Conservation (phyloP, 2,797 vertebrate species). For the Macropus fuliginosus region DNA sequence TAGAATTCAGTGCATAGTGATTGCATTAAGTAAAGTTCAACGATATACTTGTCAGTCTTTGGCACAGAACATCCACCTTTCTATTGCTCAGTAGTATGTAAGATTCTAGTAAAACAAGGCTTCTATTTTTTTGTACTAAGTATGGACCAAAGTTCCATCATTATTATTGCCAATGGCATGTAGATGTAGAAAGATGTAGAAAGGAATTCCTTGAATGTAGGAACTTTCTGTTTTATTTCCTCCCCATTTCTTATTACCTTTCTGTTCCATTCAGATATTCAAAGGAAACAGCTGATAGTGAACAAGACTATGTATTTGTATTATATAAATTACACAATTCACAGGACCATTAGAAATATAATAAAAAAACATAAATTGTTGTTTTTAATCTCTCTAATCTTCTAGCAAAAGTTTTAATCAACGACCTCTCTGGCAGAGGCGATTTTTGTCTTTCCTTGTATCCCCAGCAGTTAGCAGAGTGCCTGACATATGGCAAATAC, state of each 20-base stretch:
- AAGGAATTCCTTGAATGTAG: constrained; percentile 36
- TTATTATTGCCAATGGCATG: constrained; percentile 27
- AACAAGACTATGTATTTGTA: not conserved
- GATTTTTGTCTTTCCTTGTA: not conserved
- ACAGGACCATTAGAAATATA: not conserved
- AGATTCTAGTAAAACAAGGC: not conserved
- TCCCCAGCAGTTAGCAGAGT: not conserved
- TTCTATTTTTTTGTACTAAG: not conserved
- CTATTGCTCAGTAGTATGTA: not conserved
- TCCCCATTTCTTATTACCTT: constrained; percentile 15
- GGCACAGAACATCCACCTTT: not conserved
- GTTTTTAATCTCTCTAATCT: not conserved
- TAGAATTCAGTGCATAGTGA: constrained; percentile 20
- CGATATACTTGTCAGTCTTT: not conserved
- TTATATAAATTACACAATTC: not conserved
- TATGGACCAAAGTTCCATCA: not conserved
- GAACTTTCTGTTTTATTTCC: constrained; percentile 19
- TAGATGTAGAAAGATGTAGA: constrained; percentile 25
- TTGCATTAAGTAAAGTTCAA: not conserved
- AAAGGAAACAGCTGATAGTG: not conserved
- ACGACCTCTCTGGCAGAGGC: not conserved
- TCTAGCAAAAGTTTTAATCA: no score
- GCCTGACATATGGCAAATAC: not conserved
- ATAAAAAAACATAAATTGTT: not conserved
- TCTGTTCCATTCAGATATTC: constrained; percentile 17